These are phyloP conservation scores for Pangasius krempfi DNA, from an alignment of 2,797 vertebrate species.

Conservation along the genomic window DNA sequence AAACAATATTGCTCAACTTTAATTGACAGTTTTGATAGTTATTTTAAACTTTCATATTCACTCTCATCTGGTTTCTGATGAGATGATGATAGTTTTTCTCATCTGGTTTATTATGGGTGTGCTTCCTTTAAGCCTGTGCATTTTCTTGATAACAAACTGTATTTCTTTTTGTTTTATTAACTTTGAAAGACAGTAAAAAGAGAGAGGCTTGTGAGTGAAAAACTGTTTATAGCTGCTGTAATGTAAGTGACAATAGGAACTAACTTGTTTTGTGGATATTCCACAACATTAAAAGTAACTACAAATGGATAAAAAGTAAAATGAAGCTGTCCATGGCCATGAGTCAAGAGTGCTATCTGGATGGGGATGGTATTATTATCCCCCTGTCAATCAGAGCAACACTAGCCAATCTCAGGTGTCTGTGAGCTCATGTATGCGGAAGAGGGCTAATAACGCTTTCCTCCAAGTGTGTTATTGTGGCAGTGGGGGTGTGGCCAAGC, in stretches of 20 bases:
- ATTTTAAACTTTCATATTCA: background rate
- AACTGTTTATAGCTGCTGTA: background rate
- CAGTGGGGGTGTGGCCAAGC: background rate
- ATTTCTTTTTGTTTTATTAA: background rate
- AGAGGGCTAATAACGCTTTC: background rate
- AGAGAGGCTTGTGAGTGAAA: background rate
- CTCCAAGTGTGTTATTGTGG: background rate
- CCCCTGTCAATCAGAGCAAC: too few species aligned
- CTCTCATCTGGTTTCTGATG: background rate
- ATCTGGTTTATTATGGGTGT: background rate
- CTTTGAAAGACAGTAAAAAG: background rate
- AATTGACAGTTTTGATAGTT: background rate
- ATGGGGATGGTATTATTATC: too few species aligned
- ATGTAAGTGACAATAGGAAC: background rate
- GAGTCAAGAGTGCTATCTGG: too few species aligned
- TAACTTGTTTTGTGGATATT: background rate
- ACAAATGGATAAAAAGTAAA: background rate
- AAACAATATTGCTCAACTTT: background rate
- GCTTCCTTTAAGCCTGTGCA: background rate
- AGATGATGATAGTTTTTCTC: background rate
- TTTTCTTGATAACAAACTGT: background rate
- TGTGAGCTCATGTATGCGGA: background rate
- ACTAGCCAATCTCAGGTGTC: too few species aligned
- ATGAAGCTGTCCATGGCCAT: too few species aligned
- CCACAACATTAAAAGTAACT: background rate